Evolutionary conservation across 2,113 vertebrate species (phyloP), one percentile per base, ranked within the genome.

Genomic region (Empidonax alnorum): DNA sequence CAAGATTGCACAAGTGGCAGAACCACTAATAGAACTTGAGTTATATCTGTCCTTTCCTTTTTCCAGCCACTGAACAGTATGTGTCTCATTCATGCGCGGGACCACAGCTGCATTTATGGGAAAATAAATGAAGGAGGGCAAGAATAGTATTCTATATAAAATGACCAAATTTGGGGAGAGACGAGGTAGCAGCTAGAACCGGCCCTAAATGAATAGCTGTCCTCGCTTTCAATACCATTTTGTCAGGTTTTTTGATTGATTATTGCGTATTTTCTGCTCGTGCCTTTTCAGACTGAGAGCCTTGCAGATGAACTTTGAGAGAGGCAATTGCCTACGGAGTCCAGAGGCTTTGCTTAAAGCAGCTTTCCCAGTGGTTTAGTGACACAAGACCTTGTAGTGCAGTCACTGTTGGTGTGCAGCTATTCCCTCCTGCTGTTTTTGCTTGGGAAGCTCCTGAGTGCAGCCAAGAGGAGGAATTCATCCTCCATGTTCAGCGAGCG

Each of bases 21-120:
- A 79, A 76, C 82, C 21, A 22, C 76, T 87, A 73, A 72, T 67
- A 90, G 89, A 91, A 81, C 39, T 69, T 89, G 87, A 93, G 71
- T 86, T 89, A 84, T 92, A 91, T 83, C 94, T 89, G 85, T 87
- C 84, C 77, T 95, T 87, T 94, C 82, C 81, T 66, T 90, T 88
- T 93, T 65, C 56, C 78, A 92, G 37, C 93, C 46, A 7, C 69
- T 61, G 68, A 90, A 78, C 86, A 87, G 42, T 90, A 6, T 8
- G 52, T 58, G 73, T 75, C 83, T 93, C 83, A 73, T 91, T 91
- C 67, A 9, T 79, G 79, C 2, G 5, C 41, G 59, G 86, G 83
- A 90, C 90, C 73, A 68, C 87, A 87, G 90, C 88, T 96, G 94
- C 90, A 69, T 84, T 96, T 90, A 62, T 46, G 62, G 65, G 86